Base-by-base conservation (phyloP, 2,113 vertebrate species). In the Gulo gulo region DNA sequence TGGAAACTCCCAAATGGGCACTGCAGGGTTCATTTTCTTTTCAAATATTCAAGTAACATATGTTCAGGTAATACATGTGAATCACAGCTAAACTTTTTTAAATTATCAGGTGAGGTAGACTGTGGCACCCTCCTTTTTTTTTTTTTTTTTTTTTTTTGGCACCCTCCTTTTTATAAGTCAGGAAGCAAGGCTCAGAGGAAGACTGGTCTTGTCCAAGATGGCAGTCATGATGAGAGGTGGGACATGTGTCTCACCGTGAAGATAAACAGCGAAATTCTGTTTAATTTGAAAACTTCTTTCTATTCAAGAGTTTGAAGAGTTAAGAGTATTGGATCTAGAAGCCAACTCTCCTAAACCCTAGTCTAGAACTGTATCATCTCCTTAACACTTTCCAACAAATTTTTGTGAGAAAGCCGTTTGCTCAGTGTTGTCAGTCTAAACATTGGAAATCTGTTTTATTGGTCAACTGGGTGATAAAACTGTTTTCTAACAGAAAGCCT, bases 301-400 rank as follows among this genome's bases (percentile, higher is more conserved):
- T 65, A 52, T 18, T 55, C 8, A 73, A 65, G 55, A 82, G 24
- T 45, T 65, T 24, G 20, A 69, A 73, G 31, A 61, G 57, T 61
- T 39, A 7, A 34, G 8, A 36, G 36, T 39, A 15, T 39, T 71
- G 7, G n/a, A 34, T 45, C n/a, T 74, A 88, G 84, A 55, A 93
- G 45, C 55, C 45, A 52, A 13, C 15, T 84, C 45, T 74, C 10
- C 23, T 45, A 31, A 67, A 31, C 82, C 21, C 21, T 31, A 36
- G 20, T 12, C 57, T 80, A 78, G 42, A 76, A 36, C 29, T 89
- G 4, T 45, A 80, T 24, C 36, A 57, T 63, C 31, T 57, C 90
- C 73, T 96, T 39, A 84, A 52, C 95, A 36, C 18, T 93, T 50
- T 76, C 39, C 23, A 96, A 80, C 36, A 83, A 47, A 96, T 93